These are phyloP conservation scores for Cathartes aura DNA, from an alignment of 2,113 vertebrate species.

Conservation along the genomic window DNA sequence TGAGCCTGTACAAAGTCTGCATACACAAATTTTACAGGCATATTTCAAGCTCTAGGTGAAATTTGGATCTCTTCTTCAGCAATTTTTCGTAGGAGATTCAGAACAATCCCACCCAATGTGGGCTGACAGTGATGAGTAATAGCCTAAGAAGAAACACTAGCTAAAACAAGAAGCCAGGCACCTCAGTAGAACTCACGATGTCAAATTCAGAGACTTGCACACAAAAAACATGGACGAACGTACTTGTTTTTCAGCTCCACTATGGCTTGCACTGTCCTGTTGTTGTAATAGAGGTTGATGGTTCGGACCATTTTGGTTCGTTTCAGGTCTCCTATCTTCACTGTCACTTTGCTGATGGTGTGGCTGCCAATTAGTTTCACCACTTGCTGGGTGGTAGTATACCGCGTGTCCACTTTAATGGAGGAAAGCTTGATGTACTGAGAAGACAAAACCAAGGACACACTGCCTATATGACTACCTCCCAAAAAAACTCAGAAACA, in stretches of 20 bases:
- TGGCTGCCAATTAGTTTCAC: slow-evolving; percentile 98
- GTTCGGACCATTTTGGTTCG: slow-evolving; percentile 98
- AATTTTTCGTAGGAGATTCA: not conserved
- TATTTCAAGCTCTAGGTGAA: not conserved
- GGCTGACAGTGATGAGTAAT: not conserved
- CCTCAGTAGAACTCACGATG: accelerated
- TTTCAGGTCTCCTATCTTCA: slow-evolving; percentile 98
- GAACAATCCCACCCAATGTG: not conserved
- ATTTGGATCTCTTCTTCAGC: not conserved
- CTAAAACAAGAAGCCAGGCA: not conserved
- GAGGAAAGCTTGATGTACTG: slow-evolving; percentile 99
- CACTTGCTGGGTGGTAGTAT: slow-evolving; percentile 99
- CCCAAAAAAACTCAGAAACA: not conserved
- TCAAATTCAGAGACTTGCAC: not conserved
- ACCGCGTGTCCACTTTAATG: slow-evolving; percentile 98
- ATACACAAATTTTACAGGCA: not conserved
- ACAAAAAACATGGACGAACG: not conserved
- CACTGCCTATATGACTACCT: not conserved
- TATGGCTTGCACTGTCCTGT: slow-evolving; percentile 96
- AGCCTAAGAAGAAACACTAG: not conserved
- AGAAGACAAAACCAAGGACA: not conserved
- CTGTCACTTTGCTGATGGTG: slow-evolving; percentile 98
- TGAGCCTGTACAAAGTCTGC: not conserved
- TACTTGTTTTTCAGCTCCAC: slow-evolving; percentile 99
- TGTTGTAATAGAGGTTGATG: slow-evolving; percentile 98